Percentiles rank a stretch among this genome's conserved stretches.
Evolutionary conservation across 2,797 vertebrate species (phyloP).

Genomic region (Petrocephalus sullivani): DNA sequence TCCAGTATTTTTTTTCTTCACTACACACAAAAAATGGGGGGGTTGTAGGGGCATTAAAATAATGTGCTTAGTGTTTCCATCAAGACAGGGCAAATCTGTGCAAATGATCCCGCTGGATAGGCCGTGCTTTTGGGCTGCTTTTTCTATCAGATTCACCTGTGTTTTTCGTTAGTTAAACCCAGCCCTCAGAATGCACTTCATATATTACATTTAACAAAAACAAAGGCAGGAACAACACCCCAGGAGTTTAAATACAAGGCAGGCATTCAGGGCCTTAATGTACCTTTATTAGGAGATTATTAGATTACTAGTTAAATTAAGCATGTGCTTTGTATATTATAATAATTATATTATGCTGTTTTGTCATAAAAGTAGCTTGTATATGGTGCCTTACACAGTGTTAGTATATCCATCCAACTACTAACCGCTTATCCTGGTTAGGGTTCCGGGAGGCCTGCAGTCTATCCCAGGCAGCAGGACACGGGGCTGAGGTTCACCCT

Average conservation of each 20-base stretch:
- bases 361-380: not conserved
- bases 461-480: not conserved
- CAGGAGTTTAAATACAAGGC: not conserved
- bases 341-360: not conserved
- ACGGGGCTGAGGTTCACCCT: not conserved
- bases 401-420: not conserved
- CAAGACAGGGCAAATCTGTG: constrained; percentile 52
- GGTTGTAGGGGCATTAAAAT: constrained; percentile 41
- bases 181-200: not conserved
- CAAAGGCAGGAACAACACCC: not conserved
- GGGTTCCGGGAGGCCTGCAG: not conserved
- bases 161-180: not conserved
- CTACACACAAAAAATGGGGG: constrained; percentile 37
- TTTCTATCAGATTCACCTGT: constrained; percentile 36
- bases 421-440: not conserved
- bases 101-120: constrained; percentile 51
- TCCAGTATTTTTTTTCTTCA: constrained; percentile 13
- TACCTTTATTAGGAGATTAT: not conserved
- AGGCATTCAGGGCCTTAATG: not conserved
- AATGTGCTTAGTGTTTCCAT: constrained; percentile 51
- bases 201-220: not conserved
- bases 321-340: not conserved
- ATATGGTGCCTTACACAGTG: not conserved
- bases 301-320: not conserved
- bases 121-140: constrained; percentile 42